Evolutionary conservation across 2,888 invertebrate genomes (phyloP).

Genomic region (Melinaea marsaeus): DNA sequence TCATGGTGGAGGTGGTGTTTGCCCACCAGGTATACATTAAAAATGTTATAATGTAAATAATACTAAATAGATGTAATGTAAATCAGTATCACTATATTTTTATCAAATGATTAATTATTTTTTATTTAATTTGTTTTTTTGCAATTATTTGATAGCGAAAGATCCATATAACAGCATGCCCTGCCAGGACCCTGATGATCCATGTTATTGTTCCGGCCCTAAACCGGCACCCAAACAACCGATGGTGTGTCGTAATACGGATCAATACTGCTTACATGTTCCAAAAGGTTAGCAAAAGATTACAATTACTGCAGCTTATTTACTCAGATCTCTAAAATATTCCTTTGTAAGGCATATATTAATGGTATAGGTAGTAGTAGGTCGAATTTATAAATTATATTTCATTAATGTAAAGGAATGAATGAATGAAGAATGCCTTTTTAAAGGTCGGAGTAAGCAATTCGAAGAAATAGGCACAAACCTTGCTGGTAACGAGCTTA

Average conservation of each 20-base stretch:
- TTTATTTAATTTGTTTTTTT: background rate
- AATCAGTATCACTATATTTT: too few species aligned
- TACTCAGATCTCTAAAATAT: background rate
- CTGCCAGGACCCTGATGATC: constrained; percentile 61
- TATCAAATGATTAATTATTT: too few species aligned
- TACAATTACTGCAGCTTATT: background rate
- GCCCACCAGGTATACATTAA: constrained; percentile 47
- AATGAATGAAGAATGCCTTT: constrained; percentile 51
- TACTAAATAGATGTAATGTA: too few species aligned
- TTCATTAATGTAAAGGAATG: constrained; percentile 35
- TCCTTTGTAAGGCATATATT: background rate
- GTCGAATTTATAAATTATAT: constrained; percentile 1
- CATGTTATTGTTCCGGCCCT: constrained; percentile 65
- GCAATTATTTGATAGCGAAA: constrained; percentile 35
- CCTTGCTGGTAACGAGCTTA: constrained; percentile 67
- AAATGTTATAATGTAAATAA: too few species aligned
- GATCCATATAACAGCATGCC: constrained; percentile 63
- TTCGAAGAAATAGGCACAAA: constrained; percentile 71
- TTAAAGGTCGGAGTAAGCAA: constrained; percentile 69
- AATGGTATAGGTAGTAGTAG: constrained; percentile 9
- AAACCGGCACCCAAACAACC: constrained; percentile 46
- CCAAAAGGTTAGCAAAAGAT: constrained; percentile 60
- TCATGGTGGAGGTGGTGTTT: constrained; percentile 40
- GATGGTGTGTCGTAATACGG: constrained; percentile 64
- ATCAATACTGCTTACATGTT: constrained; percentile 66